Percentiles rank a stretch among this genome's conserved stretches.
Evolutionary conservation across 2,113 vertebrate species (phyloP).

Genomic region (Hypanus sabinus): DNA sequence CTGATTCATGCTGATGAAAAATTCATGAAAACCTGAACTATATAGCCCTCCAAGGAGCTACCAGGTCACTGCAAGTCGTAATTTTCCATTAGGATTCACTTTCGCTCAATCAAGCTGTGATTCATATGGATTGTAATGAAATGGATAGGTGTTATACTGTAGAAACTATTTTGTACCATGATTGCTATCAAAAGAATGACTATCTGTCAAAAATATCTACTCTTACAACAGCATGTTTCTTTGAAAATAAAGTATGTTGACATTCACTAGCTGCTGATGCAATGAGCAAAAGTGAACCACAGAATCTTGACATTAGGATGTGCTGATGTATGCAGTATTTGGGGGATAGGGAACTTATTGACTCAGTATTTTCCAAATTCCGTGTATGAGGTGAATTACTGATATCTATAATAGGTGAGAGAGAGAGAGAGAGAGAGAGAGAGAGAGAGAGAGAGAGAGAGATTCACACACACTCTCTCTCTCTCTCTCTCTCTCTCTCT

Average conservation of each 20-base stretch:
- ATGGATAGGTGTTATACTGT: neutral
- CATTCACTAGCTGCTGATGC: neutral
- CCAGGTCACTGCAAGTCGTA: conserved; percentile 50
- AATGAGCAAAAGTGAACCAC: too few relatives aligned
- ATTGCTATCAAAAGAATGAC: neutral
- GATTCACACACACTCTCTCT: too few relatives aligned
- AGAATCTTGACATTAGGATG: neutral
- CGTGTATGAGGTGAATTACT: neutral
- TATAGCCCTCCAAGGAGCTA: conserved; percentile 51
- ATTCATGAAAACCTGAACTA: conserved; percentile 59
- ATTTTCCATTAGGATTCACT: conserved; percentile 56
- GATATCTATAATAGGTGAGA: neutral
- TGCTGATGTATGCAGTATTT: neutral
- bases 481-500: too few relatives aligned
- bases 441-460: too few relatives aligned
- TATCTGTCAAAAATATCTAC: neutral
- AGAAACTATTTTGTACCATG: neutral
- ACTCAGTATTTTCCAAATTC: neutral
- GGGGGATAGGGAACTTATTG: neutral
- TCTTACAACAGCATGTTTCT: neutral
- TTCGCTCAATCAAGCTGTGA: conserved; percentile 44
- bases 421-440: too few relatives aligned
- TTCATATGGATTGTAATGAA: conserved; percentile 38
- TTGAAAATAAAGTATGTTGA: neutral
- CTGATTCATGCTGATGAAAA: conserved; percentile 61